Conservation (phyloP, 2,113 vertebrate species). For the Taxidea taxus region DNA sequence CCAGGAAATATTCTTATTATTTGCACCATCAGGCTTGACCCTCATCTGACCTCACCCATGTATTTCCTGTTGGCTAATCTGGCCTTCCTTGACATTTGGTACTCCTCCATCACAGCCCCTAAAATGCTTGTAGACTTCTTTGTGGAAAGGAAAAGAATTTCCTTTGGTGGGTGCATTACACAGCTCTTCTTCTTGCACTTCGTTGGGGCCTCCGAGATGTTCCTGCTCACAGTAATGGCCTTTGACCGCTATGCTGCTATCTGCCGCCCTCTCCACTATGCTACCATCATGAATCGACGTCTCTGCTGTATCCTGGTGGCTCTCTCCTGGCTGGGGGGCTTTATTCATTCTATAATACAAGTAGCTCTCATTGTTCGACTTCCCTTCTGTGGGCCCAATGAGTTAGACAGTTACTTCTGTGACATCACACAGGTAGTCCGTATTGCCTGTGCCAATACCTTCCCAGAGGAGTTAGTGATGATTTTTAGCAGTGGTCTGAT, state of each 20-base stretch:
- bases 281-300: slow-evolving; percentile 77
- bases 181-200: slow-evolving; percentile 83
- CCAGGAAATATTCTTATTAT: slow-evolving; percentile 85
- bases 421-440: slow-evolving; percentile 77
- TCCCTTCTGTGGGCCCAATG: slow-evolving; percentile 75
- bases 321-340: slow-evolving; percentile 79
- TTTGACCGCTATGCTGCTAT: slow-evolving; percentile 83
- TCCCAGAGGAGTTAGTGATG: slow-evolving; percentile 72
- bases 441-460: slow-evolving; percentile 74
- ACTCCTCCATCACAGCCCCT: slow-evolving; percentile 83
- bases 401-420: slow-evolving; percentile 77
- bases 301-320: slow-evolving; percentile 72
- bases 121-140: slow-evolving; percentile 85
- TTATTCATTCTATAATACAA: slow-evolving; percentile 71
- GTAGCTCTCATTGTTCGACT: slow-evolving; percentile 70
- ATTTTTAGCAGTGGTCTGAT: slow-evolving; percentile 78
- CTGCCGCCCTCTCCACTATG: slow-evolving; percentile 82
- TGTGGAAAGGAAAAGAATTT: slow-evolving; percentile 78
- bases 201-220: slow-evolving; percentile 70
- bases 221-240: slow-evolving; percentile 85
- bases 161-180: slow-evolving; percentile 81
- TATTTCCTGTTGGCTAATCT: slow-evolving; percentile 85
- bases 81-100: slow-evolving; percentile 84
- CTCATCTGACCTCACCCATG: slow-evolving; percentile 82
- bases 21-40: slow-evolving; percentile 78